These are phyloP conservation scores for Podilymbus podiceps DNA, from an alignment of 2,113 vertebrate species.

Conservation along the genomic window DNA sequence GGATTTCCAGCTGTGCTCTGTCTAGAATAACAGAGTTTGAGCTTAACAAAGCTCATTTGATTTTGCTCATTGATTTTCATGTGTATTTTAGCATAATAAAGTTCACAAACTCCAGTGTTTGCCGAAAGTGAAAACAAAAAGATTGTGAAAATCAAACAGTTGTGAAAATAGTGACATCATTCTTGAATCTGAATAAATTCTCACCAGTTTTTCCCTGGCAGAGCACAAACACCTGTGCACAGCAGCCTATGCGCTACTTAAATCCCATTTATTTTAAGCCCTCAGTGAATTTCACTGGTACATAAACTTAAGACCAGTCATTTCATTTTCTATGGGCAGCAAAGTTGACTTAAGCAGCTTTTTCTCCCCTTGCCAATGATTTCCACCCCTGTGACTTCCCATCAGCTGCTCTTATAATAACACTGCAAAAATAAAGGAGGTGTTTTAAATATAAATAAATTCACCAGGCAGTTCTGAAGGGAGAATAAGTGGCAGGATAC, in stretches of 20 bases:
- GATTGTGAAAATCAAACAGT: not conserved
- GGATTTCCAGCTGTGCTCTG: constrained; percentile 39
- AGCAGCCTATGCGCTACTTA: not conserved
- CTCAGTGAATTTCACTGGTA: not conserved
- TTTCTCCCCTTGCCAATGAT: not conserved
- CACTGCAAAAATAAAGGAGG: not conserved
- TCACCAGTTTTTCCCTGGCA: not conserved
- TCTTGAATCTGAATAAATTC: not conserved
- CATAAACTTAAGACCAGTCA: not conserved
- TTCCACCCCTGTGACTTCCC: not conserved
- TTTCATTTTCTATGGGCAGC: not conserved
- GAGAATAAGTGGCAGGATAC: not conserved
- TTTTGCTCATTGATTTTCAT: constrained; percentile 36
- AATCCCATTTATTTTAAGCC: not conserved
- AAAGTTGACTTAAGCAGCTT: not conserved
- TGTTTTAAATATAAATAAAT: not conserved
- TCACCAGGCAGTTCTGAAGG: not conserved
- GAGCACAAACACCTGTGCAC: not conserved
- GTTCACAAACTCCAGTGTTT: not conserved
- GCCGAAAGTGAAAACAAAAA: constrained; percentile 22
- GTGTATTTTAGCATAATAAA: constrained; percentile 38
- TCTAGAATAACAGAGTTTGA: constrained; percentile 14
- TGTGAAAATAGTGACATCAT: not conserved
- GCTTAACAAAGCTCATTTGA: constrained; percentile 30
- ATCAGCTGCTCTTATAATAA: not conserved